Evolutionary conservation across 2,113 vertebrate genomes (phyloP).

Genomic region (Thinocorus orbignyianus): DNA sequence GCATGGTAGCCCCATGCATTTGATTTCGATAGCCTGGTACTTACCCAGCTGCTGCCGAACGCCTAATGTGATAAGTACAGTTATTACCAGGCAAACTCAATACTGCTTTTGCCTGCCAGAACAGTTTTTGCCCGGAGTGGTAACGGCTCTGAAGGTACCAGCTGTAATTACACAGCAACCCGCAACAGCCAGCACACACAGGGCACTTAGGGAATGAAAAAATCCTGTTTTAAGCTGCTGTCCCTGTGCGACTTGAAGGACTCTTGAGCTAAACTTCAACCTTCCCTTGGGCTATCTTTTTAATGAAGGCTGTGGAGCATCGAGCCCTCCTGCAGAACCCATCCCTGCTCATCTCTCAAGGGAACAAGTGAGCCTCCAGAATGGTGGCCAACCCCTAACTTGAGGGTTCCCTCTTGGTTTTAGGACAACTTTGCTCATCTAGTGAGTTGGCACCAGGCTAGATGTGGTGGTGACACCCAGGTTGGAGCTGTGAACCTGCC

Average conservation of each 20-base stretch:
- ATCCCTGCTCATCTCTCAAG: not conserved
- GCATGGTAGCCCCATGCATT: fast-evolving
- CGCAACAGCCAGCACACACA: not conserved
- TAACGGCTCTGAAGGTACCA: not conserved
- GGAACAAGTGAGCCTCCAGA: not conserved
- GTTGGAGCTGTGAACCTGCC: not conserved
- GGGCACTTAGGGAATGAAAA: not conserved
- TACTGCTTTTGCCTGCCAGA: not conserved
- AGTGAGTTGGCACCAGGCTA: fast-evolving
- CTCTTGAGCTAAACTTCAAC: not conserved
- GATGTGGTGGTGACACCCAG: not conserved
- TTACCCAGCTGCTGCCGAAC: not conserved
- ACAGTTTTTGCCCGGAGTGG: not conserved
- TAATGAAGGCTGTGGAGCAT: not conserved
- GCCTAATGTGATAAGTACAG: not conserved
- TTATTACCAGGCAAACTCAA: not conserved
- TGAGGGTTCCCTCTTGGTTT: not conserved
- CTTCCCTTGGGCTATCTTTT: fast-evolving
- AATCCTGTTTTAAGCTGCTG: not conserved
- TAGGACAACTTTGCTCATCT: not conserved
- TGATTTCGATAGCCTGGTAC: not conserved
- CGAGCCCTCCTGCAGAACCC: not conserved
- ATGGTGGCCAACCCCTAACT: fast-evolving
- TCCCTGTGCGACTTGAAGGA: not conserved
- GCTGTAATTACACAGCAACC: not conserved